Conservation (phyloP, 1,140 invertebrate genomes). For the Subanguina moxae region DNA sequence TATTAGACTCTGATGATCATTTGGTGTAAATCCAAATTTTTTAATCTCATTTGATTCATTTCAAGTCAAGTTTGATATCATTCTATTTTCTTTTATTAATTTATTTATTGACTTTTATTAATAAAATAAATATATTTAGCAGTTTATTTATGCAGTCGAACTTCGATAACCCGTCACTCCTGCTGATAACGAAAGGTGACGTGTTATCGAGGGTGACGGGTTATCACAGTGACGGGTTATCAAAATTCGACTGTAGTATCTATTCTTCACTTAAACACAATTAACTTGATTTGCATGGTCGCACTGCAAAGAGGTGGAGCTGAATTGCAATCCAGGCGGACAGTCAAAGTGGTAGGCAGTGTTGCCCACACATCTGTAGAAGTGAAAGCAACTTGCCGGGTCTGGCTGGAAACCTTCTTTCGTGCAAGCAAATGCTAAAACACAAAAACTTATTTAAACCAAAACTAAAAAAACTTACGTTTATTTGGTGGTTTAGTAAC, state of each 20-base stretch:
- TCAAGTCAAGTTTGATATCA: too few relatives aligned
- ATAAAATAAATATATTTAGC: constrained; percentile 74
- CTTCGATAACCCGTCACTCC: too few relatives aligned
- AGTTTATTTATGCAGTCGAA: constrained; percentile 72
- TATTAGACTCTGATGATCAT: too few relatives aligned
- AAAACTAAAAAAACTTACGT: not conserved
- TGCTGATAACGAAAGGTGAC: too few relatives aligned
- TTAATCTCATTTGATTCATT: too few relatives aligned
- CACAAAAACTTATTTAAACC: not conserved
- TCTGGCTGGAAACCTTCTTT: constrained; percentile 45
- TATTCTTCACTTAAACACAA: constrained; percentile 67
- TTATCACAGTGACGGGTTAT: too few relatives aligned
- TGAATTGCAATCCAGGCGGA: constrained; percentile 37
- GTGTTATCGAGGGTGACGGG: too few relatives aligned
- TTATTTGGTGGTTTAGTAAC: not conserved
- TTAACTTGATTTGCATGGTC: constrained; percentile 43
- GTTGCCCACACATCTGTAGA: constrained; percentile 45
- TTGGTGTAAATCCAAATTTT: too few relatives aligned
- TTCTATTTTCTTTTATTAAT: too few relatives aligned
- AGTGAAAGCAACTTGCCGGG: constrained; percentile 38
- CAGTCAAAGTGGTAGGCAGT: constrained; percentile 46
- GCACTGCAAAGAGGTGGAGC: constrained; percentile 28
- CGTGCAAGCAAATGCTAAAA: constrained; percentile 35
- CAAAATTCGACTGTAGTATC: constrained; percentile 78
- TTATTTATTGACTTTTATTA: too few relatives aligned